A percentile compares a stretch with the other conserved stretches of the same genome.
Conservation (phyloP, 23 tunicate species). For the Ascidia mentula region DNA sequence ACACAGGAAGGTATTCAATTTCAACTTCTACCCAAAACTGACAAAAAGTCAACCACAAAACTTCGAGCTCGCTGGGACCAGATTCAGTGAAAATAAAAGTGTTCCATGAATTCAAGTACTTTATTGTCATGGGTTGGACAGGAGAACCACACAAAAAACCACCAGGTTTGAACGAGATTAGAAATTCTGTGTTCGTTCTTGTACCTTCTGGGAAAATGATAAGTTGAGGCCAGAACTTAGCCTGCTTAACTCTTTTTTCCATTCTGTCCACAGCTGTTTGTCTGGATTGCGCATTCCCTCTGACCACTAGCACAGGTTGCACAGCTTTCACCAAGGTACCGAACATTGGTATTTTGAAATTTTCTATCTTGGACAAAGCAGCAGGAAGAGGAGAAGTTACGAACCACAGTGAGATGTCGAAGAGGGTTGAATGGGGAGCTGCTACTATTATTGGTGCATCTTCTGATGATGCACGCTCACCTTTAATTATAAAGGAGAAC, state of each 20-base stretch:
- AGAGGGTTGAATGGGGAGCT: slow-evolving; percentile 72
- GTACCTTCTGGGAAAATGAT: slow-evolving; percentile 90
- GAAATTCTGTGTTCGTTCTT: slow-evolving; percentile 57
- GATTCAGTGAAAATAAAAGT: slow-evolving; percentile 53
- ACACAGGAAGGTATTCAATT: slow-evolving; percentile 65
- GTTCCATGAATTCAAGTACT: slow-evolving; percentile 37
- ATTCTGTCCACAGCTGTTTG: slow-evolving; percentile 48
- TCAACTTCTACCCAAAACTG: slow-evolving; percentile 49
- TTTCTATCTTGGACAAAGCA: slow-evolving; percentile 60
- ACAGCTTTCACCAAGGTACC: slow-evolving; percentile 74
- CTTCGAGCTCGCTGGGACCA: slow-evolving; percentile 50
- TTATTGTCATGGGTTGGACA: slow-evolving; percentile 67
- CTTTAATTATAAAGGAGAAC: slow-evolving; percentile 38
- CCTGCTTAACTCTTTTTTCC: slow-evolving; percentile 28
- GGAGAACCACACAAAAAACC: slow-evolving; percentile 73
- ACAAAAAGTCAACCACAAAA: slow-evolving; percentile 71
- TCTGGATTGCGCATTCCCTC: slow-evolving; percentile 50
- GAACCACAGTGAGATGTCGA: slow-evolving; percentile 44
- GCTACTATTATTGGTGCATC: slow-evolving; percentile 66
- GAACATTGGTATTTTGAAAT: slow-evolving; percentile 50
- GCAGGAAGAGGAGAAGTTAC: slow-evolving; percentile 35
- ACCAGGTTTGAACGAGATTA: slow-evolving; percentile 73
- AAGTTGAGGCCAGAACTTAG: slow-evolving; percentile 66
- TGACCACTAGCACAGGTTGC: slow-evolving; percentile 65
- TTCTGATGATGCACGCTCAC: slow-evolving; percentile 38